Evolutionary conservation across 2,113 vertebrate species (phyloP), one percentile per base, ranked within the genome.

Genomic region (Anhinga rufa): DNA sequence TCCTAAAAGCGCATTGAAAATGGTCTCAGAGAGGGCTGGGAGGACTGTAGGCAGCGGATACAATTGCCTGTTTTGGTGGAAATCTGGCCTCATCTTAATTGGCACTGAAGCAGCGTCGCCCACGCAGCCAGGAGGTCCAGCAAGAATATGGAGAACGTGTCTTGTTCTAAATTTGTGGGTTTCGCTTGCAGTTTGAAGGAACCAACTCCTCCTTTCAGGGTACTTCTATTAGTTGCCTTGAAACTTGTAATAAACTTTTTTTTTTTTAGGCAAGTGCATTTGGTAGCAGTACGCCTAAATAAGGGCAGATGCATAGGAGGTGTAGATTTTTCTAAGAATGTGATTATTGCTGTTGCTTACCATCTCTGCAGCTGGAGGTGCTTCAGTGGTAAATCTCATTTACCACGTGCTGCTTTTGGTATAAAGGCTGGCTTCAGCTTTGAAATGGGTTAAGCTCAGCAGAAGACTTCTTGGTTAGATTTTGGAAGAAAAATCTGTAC

Each of bases 131-230:
- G 52, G 14, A 28, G 68, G 12, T 44, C 17, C 34, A 10, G 65
- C 36, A 40, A 38, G 29, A 40, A 2, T 1, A 1, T 3, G 25
- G 64, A 24, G 46, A 44, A 18, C 0, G 0, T 8, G 8, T 17
- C 62, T 18, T 28, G 3, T 10, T 51, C 64, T 49, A 2, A 61
- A 19, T 28, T 14, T 22, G 32, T 12, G 89, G 14, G 5, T 57
- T 93, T 78, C 9, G 0, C 51, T 68, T 69, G 72, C 74, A 36
- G 18, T 28, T 62, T 2, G 17, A 24, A 66, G 31, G 82, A 89
- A 5, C 64, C 69, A 44, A 3, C 78, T 71, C 46, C 29, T 91
- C 29, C 29, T 66, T 36, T 20, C 77, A 32, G 55, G 55, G 31
- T 51, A n/a, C 77, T 89, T 84, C 55, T 36, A 0, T 61, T 26